These are phyloP conservation scores for Tragelaphus imberbis DNA, from an alignment of 2,113 vertebrate genomes.

Conservation along the genomic window DNA sequence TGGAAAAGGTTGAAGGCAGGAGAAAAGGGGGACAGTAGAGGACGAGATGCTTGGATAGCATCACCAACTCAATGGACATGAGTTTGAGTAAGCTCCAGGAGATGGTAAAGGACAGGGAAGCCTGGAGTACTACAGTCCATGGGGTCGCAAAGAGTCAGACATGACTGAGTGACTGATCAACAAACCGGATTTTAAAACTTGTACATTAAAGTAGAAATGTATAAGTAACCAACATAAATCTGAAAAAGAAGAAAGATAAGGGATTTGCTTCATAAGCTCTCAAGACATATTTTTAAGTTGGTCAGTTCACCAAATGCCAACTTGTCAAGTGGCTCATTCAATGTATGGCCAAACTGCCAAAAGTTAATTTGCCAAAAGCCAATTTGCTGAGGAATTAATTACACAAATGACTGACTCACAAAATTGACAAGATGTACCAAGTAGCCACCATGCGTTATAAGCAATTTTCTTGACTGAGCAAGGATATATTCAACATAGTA, in stretches of 20 bases:
- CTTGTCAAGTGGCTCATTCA: not conserved
- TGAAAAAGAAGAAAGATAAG: not conserved
- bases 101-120: not conserved
- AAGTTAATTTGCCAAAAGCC: not conserved
- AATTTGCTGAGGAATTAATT: slow-evolving; percentile 22
- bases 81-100: not conserved
- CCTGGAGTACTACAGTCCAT: not conserved
- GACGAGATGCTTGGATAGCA: not conserved
- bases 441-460: not conserved
- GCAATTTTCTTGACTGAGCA: not conserved
- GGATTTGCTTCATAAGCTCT: not conserved
- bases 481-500: not conserved
- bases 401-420: slow-evolving; percentile 8
- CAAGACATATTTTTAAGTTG: not conserved
- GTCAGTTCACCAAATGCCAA: not conserved
- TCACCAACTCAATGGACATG: not conserved
- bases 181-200: not conserved
- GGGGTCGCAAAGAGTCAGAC: not conserved
- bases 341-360: not conserved
- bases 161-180: not conserved
- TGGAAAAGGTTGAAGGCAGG: not conserved
- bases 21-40: not conserved
- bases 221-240: not conserved
- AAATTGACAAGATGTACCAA: not conserved
- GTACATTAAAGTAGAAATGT: not conserved